Percentiles rank a stretch among this genome's conserved stretches.
These are phyloP conservation scores for Melipona beecheii DNA, from an alignment of 2,888 invertebrate species.

Conservation along the genomic window DNA sequence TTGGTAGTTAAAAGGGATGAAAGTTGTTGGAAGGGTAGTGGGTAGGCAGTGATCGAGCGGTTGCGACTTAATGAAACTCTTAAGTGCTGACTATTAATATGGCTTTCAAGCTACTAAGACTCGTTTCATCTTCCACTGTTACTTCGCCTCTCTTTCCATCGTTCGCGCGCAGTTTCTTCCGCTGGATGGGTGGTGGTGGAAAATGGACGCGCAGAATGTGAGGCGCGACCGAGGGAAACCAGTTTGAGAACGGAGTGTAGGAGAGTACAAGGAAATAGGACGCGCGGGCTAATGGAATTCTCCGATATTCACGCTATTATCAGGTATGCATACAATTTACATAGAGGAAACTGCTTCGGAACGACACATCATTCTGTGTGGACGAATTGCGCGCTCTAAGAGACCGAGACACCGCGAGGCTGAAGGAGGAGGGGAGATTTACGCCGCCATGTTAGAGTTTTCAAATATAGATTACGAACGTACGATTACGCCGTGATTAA, in stretches of 20 bases:
- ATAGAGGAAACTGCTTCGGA: constrained; percentile 31
- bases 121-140: constrained; percentile 45
- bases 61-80: constrained; percentile 83
- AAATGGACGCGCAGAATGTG: constrained; percentile 28
- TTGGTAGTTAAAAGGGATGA: constrained; percentile 59
- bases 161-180: constrained; percentile 20
- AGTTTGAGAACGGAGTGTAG: constrained; percentile 5
- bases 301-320: constrained; percentile 47
- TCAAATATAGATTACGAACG: no score
- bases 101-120: constrained; percentile 77
- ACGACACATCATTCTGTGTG: constrained; percentile 18
- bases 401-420: background rate
- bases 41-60: constrained; percentile 81
- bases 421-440: background rate
- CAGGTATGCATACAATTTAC: constrained; percentile 44
- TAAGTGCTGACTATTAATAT: constrained; percentile 83
- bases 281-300: constrained; percentile 43
- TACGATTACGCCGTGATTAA: no score
- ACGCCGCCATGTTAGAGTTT: background rate
- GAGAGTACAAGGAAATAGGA: constrained; percentile 30
- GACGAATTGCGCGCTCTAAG: constrained; percentile 13
- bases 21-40: constrained; percentile 65
- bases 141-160: constrained; percentile 23
- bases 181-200: background rate
- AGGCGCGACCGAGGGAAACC: constrained; percentile 11